A percentile compares a stretch with the other conserved stretches of the same genome.
These are phyloP conservation scores for Yponomeuta sedellus DNA, from an alignment of 2,888 invertebrate genomes.

Conservation along the genomic window DNA sequence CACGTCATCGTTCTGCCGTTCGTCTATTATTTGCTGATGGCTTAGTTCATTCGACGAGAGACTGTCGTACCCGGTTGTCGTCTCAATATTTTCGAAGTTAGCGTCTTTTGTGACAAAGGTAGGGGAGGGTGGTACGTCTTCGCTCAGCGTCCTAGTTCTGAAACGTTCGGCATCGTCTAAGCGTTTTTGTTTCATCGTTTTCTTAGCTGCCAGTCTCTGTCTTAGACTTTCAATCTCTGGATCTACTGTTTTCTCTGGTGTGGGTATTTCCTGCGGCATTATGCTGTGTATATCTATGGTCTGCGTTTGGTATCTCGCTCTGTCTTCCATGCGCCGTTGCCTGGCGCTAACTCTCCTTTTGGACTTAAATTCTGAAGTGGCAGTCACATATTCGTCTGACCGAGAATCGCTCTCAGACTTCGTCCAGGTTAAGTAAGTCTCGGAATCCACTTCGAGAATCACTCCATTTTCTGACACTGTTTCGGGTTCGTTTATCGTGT, in stretches of 20 bases:
- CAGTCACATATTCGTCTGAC: constrained; percentile 55
- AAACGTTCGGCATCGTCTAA: constrained; percentile 83
- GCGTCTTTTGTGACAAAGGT: constrained; percentile 64
- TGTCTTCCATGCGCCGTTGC: constrained; percentile 80
- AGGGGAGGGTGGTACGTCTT: constrained; percentile 69
- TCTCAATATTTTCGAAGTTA: constrained; percentile 64
- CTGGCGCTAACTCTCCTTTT: constrained; percentile 75
- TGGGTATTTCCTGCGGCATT: constrained; percentile 31
- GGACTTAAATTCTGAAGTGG: constrained; percentile 47
- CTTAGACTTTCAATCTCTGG: constrained; percentile 59
- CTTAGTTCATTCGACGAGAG: constrained; percentile 61
- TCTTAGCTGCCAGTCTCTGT: constrained; percentile 59
- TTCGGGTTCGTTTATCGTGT: constrained; percentile 81
- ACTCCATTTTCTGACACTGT: constrained; percentile 45
- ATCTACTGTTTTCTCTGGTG: constrained; percentile 36
- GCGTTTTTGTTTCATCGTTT: constrained; percentile 75
- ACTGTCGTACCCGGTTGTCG: constrained; percentile 68
- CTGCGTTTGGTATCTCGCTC: constrained; percentile 83
- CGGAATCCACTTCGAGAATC: constrained; percentile 37
- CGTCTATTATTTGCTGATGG: constrained; percentile 50
- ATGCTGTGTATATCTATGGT: constrained; percentile 60
- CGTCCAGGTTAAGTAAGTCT: constrained; percentile 59
- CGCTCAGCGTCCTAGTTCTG: constrained; percentile 82
- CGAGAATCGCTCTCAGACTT: constrained; percentile 57
- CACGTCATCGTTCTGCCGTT: constrained; percentile 42